phyloP scores from a whole-genome alignment of 2,797 vertebrate genomes.

The Eidolon dupreanum region DNA sequence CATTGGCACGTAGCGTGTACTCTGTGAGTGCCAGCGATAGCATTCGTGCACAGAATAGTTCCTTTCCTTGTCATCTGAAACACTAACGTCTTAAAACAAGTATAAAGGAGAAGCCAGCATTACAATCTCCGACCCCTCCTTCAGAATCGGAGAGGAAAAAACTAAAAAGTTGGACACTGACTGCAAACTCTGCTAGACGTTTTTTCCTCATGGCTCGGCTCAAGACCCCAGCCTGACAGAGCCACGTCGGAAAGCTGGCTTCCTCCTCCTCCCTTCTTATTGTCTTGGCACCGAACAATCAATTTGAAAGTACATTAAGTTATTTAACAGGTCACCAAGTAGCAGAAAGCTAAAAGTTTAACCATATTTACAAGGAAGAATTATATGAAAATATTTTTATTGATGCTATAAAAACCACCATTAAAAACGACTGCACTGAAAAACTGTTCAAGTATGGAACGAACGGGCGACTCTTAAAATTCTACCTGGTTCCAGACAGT shows the following conservation, averaged over 20 bases:
- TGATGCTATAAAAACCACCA: constrained; percentile 32
- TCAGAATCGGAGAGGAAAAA: constrained; percentile 36
- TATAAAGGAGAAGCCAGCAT: not conserved
- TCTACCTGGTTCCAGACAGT: constrained; percentile 73
- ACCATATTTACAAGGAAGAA: constrained; percentile 66
- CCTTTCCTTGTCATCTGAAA: not conserved
- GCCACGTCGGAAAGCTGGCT: not conserved
- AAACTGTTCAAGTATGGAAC: constrained; percentile 47
- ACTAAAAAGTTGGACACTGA: not conserved
- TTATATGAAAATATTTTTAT: constrained; percentile 70
- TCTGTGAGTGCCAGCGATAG: not conserved
- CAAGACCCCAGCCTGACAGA: not conserved
- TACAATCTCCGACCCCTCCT: not conserved
- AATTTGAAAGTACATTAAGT: constrained; percentile 67
- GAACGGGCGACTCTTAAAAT: constrained; percentile 71
- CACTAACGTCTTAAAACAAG: not conserved
- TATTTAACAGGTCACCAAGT: constrained; percentile 76
- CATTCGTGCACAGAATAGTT: no score
- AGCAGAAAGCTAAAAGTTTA: constrained; percentile 67
- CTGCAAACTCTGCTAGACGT: not conserved
- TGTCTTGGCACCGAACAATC: constrained; percentile 38
- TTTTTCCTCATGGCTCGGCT: not conserved
- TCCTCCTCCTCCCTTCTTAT: not conserved
- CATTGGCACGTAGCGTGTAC: not conserved
- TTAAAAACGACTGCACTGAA: constrained; percentile 69